These are phyloP conservation scores for Oncorhynchus nerka DNA, from an alignment of 2,113 vertebrate genomes.

Conservation along the genomic window DNA sequence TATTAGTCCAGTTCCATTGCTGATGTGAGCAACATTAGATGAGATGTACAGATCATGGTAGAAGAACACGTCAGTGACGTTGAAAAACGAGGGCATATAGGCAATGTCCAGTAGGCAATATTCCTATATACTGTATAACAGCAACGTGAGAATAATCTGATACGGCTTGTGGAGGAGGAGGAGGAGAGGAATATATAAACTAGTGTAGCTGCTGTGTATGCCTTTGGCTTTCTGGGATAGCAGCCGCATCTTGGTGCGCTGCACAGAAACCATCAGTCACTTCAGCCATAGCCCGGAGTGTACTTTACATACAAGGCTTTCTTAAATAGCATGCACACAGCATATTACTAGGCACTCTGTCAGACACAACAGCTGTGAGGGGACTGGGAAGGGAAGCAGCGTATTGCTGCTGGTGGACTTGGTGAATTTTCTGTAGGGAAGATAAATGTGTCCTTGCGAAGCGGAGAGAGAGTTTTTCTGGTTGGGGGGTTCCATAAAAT, in stretches of 20 bases:
- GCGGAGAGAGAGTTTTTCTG: not conserved
- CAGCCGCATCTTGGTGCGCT: not conserved
- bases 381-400: not conserved
- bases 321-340: conserved; percentile 5
- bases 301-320: conserved; percentile 3
- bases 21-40: not conserved
- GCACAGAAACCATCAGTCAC: not conserved
- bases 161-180: not conserved
- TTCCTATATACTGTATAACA: not conserved
- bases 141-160: not conserved
- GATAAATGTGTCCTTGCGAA: not conserved
- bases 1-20: too few species aligned
- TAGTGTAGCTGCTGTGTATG: not conserved
- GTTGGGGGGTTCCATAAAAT: not conserved
- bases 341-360: conserved; percentile 5
- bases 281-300: not conserved
- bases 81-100: not conserved
- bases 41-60: not conserved
- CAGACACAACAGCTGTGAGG: conserved; percentile 12
- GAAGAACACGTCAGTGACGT: not conserved
- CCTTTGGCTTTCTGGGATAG: not conserved
- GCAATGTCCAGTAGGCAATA: not conserved
- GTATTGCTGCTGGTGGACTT: not conserved
- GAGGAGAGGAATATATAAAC: not conserved
- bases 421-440: not conserved